Conservation (phyloP, 2,888 invertebrate species). For the Cloeon dipterum region DNA sequence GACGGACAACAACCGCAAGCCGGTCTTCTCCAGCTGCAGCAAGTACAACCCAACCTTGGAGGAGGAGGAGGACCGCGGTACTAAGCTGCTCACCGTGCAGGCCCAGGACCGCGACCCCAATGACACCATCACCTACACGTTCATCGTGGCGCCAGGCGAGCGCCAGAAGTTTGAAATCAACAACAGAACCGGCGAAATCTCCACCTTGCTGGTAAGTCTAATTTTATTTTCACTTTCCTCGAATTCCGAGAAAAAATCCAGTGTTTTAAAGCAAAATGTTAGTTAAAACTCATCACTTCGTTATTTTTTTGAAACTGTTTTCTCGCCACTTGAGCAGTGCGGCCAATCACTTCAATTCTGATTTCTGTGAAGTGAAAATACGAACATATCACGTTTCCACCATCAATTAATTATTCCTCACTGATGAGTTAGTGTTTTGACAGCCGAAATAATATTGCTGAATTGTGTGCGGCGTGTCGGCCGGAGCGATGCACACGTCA, state of each 20-base stretch:
- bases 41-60: conserved; percentile 57
- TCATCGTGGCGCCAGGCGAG: conserved; percentile 50
- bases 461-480: too few relatives aligned
- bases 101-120: conserved; percentile 51
- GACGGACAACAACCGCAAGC: conserved; percentile 53
- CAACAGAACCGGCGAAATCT: conserved; percentile 47
- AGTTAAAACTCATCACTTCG: too few relatives aligned
- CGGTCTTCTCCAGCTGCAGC: conserved; percentile 63
- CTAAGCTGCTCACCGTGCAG: conserved; percentile 45
- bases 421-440: neutral
- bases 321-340: too few relatives aligned
- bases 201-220: conserved; percentile 36
- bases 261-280: too few relatives aligned
- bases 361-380: too few relatives aligned
- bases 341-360: too few relatives aligned
- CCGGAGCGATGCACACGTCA: too few relatives aligned
- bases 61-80: conserved; percentile 51
- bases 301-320: too few relatives aligned
- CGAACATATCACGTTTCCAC: too few relatives aligned
- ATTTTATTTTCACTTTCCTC: too few relatives aligned
- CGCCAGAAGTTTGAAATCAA: conserved; percentile 60
- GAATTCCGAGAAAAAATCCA: too few relatives aligned
- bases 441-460: neutral
- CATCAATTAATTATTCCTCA: neutral
- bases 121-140: conserved; percentile 59